Base-by-base conservation (phyloP, 2,888 invertebrate genomes). In the Patella depressa region DNA sequence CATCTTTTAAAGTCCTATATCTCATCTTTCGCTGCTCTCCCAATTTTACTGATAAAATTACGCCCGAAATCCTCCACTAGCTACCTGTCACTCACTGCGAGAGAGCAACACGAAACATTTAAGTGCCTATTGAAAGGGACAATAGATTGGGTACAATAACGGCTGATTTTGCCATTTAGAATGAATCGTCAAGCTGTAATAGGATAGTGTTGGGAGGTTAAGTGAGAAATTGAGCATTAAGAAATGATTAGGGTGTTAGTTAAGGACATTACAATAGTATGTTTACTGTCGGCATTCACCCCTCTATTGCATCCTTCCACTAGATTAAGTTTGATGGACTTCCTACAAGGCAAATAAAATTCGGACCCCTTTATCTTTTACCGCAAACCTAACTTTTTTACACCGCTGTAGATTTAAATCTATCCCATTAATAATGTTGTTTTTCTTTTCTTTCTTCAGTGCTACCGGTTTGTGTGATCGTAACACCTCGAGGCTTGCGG, bases 241-340 rank as follows among this genome's bases (percentile, higher is more conserved):
- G 54, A 55, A 70, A n/a, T 55, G 55, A 75, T 75, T 74, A 74
- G 57, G 59, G 59, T 29, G 57, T 65, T 65, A 65, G 57, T 74
- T 71, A 70, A n/a, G 34, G 53, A 71, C 75, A 69, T 53, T 71
- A 75, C 70, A 70, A 75, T 53, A 71, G 19, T 55, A 53, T 54
- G 70, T 70, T 71, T 75, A 75, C 70, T 75, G 55, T 70, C 70
- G 57, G 57, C 45, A 74, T 74, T 59, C 34, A 65, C 45, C 45
- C 55, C 54, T 34, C 55, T 55, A 71, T 71, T 29, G 69, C 70
- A 55, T 71, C 53, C 70, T 75, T 75, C 69, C 75, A 71, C 75
- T 75, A 70, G 70, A 75, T 75, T 75, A 75, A 69, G 0, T 65
- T 71, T 70, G 70, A 75, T 75, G 55, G 75, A 75, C 70, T 75